Evolutionary conservation across 1,140 invertebrate species (phyloP).

Genomic region (Subanguina moxae): DNA sequence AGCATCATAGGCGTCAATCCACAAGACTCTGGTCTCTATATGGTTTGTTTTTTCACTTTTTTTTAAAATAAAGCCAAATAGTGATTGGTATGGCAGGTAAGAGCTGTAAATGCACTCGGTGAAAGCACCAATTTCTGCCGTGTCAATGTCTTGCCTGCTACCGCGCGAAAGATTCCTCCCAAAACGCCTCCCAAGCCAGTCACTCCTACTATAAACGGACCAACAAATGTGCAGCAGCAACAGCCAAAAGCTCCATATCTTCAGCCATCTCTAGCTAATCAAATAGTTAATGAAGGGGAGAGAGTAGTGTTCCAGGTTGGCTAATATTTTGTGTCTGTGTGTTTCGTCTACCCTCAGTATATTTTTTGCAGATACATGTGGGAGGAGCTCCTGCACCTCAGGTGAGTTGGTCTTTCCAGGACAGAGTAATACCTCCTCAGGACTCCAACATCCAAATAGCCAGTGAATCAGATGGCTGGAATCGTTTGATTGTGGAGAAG

Average conservation of each 20-base stretch:
- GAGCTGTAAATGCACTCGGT: slow-evolving; percentile 60
- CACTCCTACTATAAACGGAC: slow-evolving; percentile 15
- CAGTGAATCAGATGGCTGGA: slow-evolving; percentile 46
- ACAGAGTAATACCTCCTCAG: slow-evolving; percentile 43
- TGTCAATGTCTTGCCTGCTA: slow-evolving; percentile 35
- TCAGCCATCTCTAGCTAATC: slow-evolving; percentile 47
- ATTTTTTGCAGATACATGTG: slow-evolving; percentile 58
- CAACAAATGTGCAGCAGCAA: neutral
- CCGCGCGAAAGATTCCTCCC: slow-evolving; percentile 36
- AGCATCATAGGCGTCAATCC: slow-evolving; percentile 30
- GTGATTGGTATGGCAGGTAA: slow-evolving; percentile 18
- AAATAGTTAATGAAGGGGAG: slow-evolving; percentile 54
- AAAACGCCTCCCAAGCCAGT: slow-evolving; percentile 47
- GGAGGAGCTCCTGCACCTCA: slow-evolving; percentile 61
- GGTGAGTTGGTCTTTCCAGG: slow-evolving; percentile 63
- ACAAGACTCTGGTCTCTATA: slow-evolving; percentile 50
- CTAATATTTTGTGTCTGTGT: slow-evolving; percentile 1
- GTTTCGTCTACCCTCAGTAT: neutral
- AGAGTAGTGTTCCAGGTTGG: slow-evolving; percentile 42
- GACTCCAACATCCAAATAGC: slow-evolving; percentile 56
- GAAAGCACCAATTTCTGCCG: slow-evolving; percentile 60
- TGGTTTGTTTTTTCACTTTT: slow-evolving; percentile 16
- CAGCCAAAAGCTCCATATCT: slow-evolving; percentile 26
- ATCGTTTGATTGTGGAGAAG: slow-evolving; percentile 37
- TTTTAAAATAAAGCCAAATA: neutral